Evolutionary conservation across 2,888 invertebrate genomes (phyloP).

Genomic region (Diploptera punctata): DNA sequence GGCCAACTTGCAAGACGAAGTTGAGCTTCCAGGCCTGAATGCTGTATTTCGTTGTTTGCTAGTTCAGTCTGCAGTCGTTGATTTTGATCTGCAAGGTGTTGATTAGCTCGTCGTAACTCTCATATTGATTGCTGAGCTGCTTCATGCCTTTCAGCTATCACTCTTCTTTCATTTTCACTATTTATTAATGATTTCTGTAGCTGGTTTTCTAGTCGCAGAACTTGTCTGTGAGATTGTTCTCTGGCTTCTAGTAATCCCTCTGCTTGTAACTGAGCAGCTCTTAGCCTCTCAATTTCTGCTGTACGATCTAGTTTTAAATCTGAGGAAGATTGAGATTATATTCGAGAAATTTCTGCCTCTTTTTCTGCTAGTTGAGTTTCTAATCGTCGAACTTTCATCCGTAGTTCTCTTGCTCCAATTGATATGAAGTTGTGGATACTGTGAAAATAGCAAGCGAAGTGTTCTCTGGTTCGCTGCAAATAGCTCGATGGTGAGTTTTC

Average conservation of each 20-base stretch:
- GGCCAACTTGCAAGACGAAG: conserved; percentile 70
- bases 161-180: conserved; percentile 87
- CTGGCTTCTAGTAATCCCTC: conserved; percentile 87
- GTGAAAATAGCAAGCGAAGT: no score
- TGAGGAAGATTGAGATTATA: conserved; percentile 58
- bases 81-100: no score
- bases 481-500: neutral
- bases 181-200: conserved; percentile 86
- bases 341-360: conserved; percentile 77
- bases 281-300: conserved; percentile 78
- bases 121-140: conserved; percentile 74
- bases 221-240: conserved; percentile 87
- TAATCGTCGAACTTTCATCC: conserved; percentile 77
- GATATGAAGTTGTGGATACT: conserved; percentile 52
- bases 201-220: conserved; percentile 88
- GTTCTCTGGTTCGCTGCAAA: neutral
- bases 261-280: conserved; percentile 88
- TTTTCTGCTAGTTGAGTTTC: conserved; percentile 68
- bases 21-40: conserved; percentile 81
- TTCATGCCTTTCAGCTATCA: no score
- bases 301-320: conserved; percentile 61
- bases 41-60: conserved; percentile 70
- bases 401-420: conserved; percentile 82
- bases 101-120: conserved; percentile 76
- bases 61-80: conserved; percentile 82